A percentile compares a stretch with the other conserved stretches of the same genome.
Evolutionary conservation across 1,140 invertebrate species (phyloP).

Genomic region (Lamellibrachia luymesi): DNA sequence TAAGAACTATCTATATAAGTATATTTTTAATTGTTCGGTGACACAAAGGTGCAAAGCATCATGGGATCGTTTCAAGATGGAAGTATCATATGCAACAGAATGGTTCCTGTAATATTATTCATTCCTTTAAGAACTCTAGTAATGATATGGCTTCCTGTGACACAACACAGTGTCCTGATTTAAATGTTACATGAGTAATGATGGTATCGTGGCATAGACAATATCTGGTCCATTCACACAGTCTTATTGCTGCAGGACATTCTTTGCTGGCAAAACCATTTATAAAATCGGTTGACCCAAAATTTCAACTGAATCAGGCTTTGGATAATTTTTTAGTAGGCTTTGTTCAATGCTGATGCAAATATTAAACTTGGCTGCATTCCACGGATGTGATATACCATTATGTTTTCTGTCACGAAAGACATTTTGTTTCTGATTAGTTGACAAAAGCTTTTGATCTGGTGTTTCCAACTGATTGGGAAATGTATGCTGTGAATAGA

Average conservation of each 20-base stretch:
- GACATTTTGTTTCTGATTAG: no score
- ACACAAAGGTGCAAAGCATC: neutral
- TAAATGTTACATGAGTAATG: neutral
- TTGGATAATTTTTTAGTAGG: neutral
- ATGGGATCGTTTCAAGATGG: neutral
- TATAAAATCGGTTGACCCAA: neutral
- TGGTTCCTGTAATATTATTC: neutral
- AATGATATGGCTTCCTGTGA: neutral
- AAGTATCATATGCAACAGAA: neutral
- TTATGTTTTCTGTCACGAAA: neutral
- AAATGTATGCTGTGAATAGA: no score
- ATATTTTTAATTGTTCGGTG: neutral
- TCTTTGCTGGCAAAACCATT: neutral
- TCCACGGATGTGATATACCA: neutral
- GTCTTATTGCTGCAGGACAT: neutral
- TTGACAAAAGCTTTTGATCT: neutral
- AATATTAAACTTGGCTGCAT: neutral
- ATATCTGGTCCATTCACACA: neutral
- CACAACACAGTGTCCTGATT: neutral
- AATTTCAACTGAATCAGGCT: neutral
- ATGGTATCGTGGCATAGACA: neutral
- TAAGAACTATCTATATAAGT: no score
- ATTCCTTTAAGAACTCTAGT: neutral
- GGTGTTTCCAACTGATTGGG: neutral
- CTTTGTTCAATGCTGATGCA: neutral